phyloP scores from a whole-genome alignment of 2,113 vertebrate genomes.

The Myotis davidii region DNA sequence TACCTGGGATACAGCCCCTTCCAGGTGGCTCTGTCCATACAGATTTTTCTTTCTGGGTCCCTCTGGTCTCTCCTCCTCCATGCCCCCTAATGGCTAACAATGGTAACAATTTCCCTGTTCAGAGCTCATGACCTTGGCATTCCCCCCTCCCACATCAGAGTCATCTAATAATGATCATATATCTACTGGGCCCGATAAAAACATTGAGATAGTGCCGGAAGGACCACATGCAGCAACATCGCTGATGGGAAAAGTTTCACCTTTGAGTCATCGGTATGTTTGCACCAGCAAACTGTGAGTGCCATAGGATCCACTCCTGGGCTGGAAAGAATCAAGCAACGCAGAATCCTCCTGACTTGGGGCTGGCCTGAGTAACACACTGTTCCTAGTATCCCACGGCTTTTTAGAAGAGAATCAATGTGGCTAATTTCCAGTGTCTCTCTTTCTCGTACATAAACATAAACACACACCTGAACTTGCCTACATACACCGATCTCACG shows the following conservation, averaged over 20 bases:
- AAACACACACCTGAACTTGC: background rate
- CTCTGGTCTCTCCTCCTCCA: background rate
- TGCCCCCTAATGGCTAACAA: background rate
- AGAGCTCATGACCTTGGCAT: background rate
- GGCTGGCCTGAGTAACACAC: slow-evolving; percentile 67
- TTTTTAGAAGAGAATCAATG: slow-evolving; percentile 65
- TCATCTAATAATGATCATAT: background rate
- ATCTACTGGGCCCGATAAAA: background rate
- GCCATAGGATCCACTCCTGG: background rate
- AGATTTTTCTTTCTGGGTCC: background rate
- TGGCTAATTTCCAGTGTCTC: slow-evolving; percentile 34
- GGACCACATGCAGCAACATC: background rate
- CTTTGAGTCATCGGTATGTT: background rate
- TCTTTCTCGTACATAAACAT: background rate
- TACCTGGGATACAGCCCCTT: too few relatives aligned
- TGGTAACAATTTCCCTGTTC: background rate
- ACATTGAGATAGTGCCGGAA: background rate
- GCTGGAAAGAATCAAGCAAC: slow-evolving; percentile 47
- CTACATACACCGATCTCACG: background rate
- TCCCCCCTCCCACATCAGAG: background rate
- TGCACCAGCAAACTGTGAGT: background rate
- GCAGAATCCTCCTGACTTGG: slow-evolving; percentile 62
- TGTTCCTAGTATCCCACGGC: slow-evolving; percentile 72
- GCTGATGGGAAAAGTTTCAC: background rate
- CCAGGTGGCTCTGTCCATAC: too few relatives aligned